These are phyloP conservation scores for Reticulitermes speratus DNA, from an alignment of 1,140 invertebrate genomes.

Conservation along the genomic window DNA sequence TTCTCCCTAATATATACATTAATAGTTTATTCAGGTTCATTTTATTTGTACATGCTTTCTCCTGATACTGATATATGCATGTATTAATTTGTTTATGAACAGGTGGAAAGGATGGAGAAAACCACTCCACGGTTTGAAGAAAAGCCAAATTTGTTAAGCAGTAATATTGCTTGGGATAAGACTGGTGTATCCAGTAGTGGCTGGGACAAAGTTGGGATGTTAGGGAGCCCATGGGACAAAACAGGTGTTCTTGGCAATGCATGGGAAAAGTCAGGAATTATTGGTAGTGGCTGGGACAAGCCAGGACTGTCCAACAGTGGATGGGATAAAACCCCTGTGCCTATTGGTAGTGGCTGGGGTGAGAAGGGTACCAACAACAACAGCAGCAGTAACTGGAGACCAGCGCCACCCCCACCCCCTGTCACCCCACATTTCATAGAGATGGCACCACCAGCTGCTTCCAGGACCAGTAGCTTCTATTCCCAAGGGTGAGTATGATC, in stretches of 20 bases:
- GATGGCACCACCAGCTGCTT: slow-evolving; percentile 29
- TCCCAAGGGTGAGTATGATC: slow-evolving; percentile 39
- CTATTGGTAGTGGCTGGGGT: slow-evolving; percentile 20
- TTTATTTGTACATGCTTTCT: too few relatives aligned
- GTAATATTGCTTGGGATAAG: slow-evolving; percentile 20
- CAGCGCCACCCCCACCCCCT: slow-evolving; percentile 61
- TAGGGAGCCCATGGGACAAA: slow-evolving; percentile 12
- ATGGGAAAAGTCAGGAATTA: slow-evolving; percentile 21
- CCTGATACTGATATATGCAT: too few relatives aligned
- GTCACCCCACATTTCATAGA: slow-evolving; percentile 41
- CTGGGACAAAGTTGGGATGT: slow-evolving; percentile 29
- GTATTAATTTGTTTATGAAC: not conserved
- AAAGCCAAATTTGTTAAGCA: not conserved
- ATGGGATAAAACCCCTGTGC: slow-evolving; percentile 22
- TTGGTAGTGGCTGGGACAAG: slow-evolving; percentile 29
- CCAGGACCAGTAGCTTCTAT: slow-evolving; percentile 44
- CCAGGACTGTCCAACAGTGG: slow-evolving; percentile 13
- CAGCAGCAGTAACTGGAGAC: slow-evolving; percentile 28
- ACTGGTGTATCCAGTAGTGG: slow-evolving; percentile 15
- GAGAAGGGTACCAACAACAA: slow-evolving; percentile 34
- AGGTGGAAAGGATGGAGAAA: slow-evolving; percentile 52
- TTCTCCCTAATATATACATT: too few relatives aligned
- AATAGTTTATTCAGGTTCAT: too few relatives aligned
- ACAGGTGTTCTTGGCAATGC: not conserved
- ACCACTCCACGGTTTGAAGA: slow-evolving; percentile 30